Conservation (phyloP, 1,140 invertebrate genomes). For the Orussus abietinus region DNA sequence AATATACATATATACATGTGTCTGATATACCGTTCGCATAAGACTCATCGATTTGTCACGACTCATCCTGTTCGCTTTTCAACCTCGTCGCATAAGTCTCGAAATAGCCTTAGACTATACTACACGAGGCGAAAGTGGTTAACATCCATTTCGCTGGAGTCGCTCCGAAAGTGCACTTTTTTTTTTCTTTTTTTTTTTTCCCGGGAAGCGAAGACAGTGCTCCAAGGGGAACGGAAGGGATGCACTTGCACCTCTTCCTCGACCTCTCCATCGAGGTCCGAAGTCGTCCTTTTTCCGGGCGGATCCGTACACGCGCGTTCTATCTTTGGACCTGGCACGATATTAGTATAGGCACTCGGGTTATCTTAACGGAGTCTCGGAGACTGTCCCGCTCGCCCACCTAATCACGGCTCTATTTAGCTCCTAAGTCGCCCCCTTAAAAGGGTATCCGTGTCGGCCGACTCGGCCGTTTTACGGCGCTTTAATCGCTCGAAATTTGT, state of each 20-base stretch:
- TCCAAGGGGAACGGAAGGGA: too few species aligned
- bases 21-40: too few species aligned
- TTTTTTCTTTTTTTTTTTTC: conserved; percentile 9
- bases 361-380: conserved; percentile 16
- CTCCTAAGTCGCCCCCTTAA: conserved; percentile 19
- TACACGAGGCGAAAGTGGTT: too few species aligned
- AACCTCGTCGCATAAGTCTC: too few species aligned
- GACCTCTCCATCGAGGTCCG: too few species aligned
- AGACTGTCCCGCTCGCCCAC: conserved; percentile 17
- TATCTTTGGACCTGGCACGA: conserved; percentile 11
- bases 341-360: conserved; percentile 19
- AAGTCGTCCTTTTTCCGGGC: not conserved
- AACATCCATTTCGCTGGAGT: too few species aligned
- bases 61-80: too few species aligned
- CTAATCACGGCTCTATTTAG: conserved; percentile 29
- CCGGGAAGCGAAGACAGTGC: too few species aligned
- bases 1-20: too few species aligned
- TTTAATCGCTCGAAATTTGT: conserved; percentile 28
- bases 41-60: too few species aligned
- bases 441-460: conserved; percentile 28
- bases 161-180: conserved; percentile 7
- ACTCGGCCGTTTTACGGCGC: conserved; percentile 18
- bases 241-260: too few species aligned
- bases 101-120: too few species aligned
- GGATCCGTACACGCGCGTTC: conserved; percentile 1